A percentile compares a stretch with the other conserved stretches of the same genome.
Evolutionary conservation across 2,113 vertebrate species (phyloP).

Genomic region (Corydoras sp.): DNA sequence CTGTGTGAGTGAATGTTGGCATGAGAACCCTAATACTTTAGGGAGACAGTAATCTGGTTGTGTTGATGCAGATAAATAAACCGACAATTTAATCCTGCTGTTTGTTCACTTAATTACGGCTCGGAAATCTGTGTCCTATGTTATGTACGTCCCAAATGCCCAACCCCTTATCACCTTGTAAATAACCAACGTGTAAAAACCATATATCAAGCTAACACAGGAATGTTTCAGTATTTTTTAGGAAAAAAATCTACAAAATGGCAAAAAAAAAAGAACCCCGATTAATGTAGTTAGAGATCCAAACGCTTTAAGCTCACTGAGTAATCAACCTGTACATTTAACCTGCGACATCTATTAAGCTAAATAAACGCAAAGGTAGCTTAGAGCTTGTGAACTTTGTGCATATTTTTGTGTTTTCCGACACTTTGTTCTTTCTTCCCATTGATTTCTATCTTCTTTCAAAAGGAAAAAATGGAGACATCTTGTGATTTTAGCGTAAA

Average conservation of each 20-base stretch:
- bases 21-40: background rate
- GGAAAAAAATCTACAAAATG: slow-evolving; percentile 31
- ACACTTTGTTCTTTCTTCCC: slow-evolving; percentile 26
- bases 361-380: slow-evolving; percentile 38
- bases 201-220: slow-evolving; percentile 41
- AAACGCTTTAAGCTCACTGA: slow-evolving; percentile 37
- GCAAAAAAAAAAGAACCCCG: slow-evolving; percentile 7
- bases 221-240: slow-evolving; percentile 55
- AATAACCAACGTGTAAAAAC: slow-evolving; percentile 40
- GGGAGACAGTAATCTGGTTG: no score
- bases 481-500: slow-evolving; percentile 29
- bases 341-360: slow-evolving; percentile 8
- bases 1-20: no score
- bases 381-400: slow-evolving; percentile 44
- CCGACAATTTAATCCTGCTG: background rate
- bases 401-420: slow-evolving; percentile 51
- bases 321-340: slow-evolving; percentile 49
- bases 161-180: slow-evolving; percentile 29
- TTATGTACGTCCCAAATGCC: slow-evolving; percentile 14
- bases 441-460: slow-evolving; percentile 36
- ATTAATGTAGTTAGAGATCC: slow-evolving; percentile 40
- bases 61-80: background rate
- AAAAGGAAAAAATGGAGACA: slow-evolving; percentile 4
- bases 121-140: background rate
- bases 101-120: background rate